phyloP scores from a whole-genome alignment of 1,140 invertebrate genomes.

The Paralvinella palmiformis region DNA sequence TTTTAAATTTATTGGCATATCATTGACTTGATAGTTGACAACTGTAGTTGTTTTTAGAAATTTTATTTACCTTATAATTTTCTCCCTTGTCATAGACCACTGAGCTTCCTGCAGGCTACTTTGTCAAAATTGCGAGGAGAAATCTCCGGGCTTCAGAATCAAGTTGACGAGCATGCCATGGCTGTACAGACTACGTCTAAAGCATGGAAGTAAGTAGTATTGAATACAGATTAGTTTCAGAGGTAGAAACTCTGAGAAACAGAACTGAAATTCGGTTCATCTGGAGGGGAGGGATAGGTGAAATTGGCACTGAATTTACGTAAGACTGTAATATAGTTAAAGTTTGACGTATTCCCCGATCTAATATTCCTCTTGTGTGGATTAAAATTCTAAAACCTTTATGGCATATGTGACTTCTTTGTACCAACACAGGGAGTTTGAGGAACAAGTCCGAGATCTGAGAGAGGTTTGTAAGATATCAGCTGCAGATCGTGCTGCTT shows the following conservation, averaged over 20 bases:
- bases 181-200: conserved; percentile 16
- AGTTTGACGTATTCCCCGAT: background rate
- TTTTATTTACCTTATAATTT: no score
- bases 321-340: background rate
- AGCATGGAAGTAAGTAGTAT: conserved; percentile 13
- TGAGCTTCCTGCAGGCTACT: conserved; percentile 17
- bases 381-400: background rate
- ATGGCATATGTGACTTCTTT: background rate
- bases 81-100: conserved; percentile 3
- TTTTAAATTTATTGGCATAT: no score
- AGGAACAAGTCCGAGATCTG: conserved; percentile 17
- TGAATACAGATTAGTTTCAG: background rate
- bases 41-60: no score
- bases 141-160: conserved; percentile 11
- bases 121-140: conserved; percentile 14
- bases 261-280: no score
- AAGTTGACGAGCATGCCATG: conserved; percentile 16
- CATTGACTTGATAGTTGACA: no score
- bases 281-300: background rate
- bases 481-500: conserved; percentile 8
- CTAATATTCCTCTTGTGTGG: no score
- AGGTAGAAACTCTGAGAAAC: background rate
- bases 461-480: conserved; percentile 14
- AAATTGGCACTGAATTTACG: background rate
- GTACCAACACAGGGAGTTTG: conserved; percentile 13